Percentiles rank a stretch among this genome's conserved stretches.
Evolutionary conservation across 2,797 vertebrate species (phyloP).

Genomic region (Paedocypris micromegethes): DNA sequence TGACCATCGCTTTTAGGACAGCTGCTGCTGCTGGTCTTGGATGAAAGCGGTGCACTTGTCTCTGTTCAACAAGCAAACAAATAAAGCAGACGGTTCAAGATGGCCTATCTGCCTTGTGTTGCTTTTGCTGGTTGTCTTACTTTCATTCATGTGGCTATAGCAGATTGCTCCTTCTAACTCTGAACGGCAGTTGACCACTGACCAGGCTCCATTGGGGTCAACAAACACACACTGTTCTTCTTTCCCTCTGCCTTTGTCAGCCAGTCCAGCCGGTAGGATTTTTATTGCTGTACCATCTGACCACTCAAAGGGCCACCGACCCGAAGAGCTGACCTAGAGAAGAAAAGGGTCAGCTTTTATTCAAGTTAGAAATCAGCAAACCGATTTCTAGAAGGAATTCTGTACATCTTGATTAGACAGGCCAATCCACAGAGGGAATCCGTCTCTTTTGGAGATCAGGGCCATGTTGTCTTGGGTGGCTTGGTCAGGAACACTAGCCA

Average conservation of each 20-base stretch:
- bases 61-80: conserved; percentile 50
- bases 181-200: conserved; percentile 63
- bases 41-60: conserved; percentile 38
- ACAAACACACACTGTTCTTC: conserved; percentile 74
- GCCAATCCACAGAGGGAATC: conserved; percentile 89
- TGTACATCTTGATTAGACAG: conserved; percentile 87
- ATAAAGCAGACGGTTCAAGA: background rate
- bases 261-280: conserved; percentile 61
- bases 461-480: conserved; percentile 68
- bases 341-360: background rate
- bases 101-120: background rate
- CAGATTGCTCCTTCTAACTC: conserved; percentile 83
- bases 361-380: background rate
- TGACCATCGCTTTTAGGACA: conserved; percentile 64
- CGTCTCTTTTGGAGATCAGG: conserved; percentile 75
- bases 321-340: conserved; percentile 58
- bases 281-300: conserved; percentile 80
- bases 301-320: conserved; percentile 77
- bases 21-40: conserved; percentile 44
- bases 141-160: conserved; percentile 67
- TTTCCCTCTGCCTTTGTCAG: conserved; percentile 41
- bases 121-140: conserved; percentile 53
- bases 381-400: conserved; percentile 13
- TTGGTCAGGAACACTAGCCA: conserved; percentile 80
- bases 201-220: conserved; percentile 75